phyloP scores from a whole-genome alignment of 2,888 invertebrate species.

The Agrotis segetum region DNA sequence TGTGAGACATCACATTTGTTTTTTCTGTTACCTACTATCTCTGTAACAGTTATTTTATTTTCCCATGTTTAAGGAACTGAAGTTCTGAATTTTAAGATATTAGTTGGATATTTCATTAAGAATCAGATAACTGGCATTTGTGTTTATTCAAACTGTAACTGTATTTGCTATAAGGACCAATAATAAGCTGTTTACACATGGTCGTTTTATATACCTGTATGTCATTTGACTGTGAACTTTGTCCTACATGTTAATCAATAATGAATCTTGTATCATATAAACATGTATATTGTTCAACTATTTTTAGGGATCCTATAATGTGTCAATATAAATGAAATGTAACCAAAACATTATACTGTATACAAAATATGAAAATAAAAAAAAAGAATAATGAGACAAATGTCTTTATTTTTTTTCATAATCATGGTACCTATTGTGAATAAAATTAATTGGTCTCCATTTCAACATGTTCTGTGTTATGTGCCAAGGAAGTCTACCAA shows the following conservation, averaged over 20 bases:
- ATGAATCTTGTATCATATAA: constrained; percentile 87
- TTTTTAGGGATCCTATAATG: constrained; percentile 87
- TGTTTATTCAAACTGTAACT: constrained; percentile 71
- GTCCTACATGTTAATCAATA: constrained; percentile 77
- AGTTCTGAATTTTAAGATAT: constrained; percentile 71
- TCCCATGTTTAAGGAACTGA: constrained; percentile 62
- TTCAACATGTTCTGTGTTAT: constrained; percentile 17
- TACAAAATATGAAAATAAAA: constrained; percentile 88
- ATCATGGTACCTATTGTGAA: constrained; percentile 4
- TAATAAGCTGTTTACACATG: constrained; percentile 78
- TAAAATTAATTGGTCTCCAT: constrained; percentile 47
- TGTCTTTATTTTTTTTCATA: constrained; percentile 64
- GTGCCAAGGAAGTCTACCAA: constrained; percentile 89
- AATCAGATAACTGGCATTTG: constrained; percentile 61
- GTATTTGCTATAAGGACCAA: constrained; percentile 83
- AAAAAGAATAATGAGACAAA: constrained; percentile 83
- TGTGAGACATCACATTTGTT: constrained; percentile 60
- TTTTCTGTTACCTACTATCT: constrained; percentile 48
- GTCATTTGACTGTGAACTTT: constrained; percentile 78
- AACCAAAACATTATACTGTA: constrained; percentile 89
- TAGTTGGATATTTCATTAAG: constrained; percentile 75
- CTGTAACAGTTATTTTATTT: constrained; percentile 53
- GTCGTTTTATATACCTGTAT: constrained; percentile 81
- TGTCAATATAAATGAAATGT: constrained; percentile 89
- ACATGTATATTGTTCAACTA: constrained; percentile 89